Evolutionary conservation across 92 coral and sea anemone species (phyloP).

Genomic region (Paragorgia papillata): DNA sequence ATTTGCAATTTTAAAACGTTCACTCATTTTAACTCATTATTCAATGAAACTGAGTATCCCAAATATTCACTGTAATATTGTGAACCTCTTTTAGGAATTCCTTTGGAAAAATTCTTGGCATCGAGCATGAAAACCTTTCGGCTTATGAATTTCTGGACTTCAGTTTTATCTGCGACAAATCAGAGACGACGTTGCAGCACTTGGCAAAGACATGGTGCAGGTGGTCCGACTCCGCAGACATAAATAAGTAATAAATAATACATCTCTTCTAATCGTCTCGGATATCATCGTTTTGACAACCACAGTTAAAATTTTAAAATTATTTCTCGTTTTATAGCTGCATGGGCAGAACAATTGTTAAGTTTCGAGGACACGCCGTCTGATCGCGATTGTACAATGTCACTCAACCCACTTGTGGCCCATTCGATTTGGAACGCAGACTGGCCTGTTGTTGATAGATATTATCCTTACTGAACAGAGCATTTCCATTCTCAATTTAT

Average conservation of each 20-base stretch:
- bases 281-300: constrained; percentile 32
- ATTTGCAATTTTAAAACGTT: too few relatives aligned
- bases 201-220: constrained; percentile 36
- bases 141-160: too few relatives aligned
- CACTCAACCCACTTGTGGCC: background rate
- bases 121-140: too few relatives aligned
- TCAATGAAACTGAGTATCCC: too few relatives aligned
- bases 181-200: too few relatives aligned
- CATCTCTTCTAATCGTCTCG: constrained; percentile 39
- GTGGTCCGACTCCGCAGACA: constrained; percentile 41
- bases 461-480: constrained; percentile 21
- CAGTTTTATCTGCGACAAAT: too few relatives aligned
- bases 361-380: background rate
- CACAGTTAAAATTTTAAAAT: constrained; percentile 25
- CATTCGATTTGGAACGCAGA: background rate
- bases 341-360: background rate
- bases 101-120: too few relatives aligned
- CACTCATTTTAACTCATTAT: too few relatives aligned
- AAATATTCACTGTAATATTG: too few relatives aligned
- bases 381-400: background rate
- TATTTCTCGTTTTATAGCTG: background rate
- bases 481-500: constrained; percentile 6
- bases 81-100: too few relatives aligned
- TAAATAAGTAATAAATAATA: constrained; percentile 35
- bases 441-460: constrained; percentile 25